Conservation (phyloP, 2,797 vertebrate genomes). For the Acrocephalus scirpaceus region DNA sequence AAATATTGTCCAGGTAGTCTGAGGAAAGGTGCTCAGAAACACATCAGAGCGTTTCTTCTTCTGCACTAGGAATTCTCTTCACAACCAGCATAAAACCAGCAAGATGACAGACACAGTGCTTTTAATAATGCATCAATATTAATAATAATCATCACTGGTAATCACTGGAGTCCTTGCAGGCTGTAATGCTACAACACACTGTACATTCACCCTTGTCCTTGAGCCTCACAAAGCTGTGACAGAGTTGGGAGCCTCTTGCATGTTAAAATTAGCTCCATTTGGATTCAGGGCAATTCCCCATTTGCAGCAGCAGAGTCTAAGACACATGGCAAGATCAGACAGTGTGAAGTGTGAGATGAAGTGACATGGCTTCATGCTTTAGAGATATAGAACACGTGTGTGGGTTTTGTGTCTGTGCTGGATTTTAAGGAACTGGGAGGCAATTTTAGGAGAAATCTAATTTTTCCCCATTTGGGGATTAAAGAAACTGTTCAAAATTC, state of each 20-base stretch:
- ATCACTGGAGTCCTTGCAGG: background rate
- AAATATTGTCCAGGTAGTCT: background rate
- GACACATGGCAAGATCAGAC: background rate
- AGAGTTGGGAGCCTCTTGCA: background rate
- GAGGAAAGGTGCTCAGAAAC: background rate
- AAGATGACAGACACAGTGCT: background rate
- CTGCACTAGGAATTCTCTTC: background rate
- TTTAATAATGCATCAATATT: background rate
- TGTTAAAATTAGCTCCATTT: background rate
- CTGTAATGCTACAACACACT: background rate
- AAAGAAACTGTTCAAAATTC: background rate
- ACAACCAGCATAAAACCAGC: background rate
- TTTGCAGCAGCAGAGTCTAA: background rate
- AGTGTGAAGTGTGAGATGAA: background rate
- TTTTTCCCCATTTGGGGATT: background rate
- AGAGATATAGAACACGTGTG: rapidly evolving
- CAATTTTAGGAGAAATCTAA: background rate
- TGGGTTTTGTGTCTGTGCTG: background rate
- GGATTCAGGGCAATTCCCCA: background rate
- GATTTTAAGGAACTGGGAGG: background rate
- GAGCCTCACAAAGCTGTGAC: background rate
- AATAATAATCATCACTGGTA: background rate
- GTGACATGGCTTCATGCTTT: background rate
- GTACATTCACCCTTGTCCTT: background rate
- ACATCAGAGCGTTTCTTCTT: background rate